Conservation (phyloP, 2,797 vertebrate species). For the Lates japonicus region DNA sequence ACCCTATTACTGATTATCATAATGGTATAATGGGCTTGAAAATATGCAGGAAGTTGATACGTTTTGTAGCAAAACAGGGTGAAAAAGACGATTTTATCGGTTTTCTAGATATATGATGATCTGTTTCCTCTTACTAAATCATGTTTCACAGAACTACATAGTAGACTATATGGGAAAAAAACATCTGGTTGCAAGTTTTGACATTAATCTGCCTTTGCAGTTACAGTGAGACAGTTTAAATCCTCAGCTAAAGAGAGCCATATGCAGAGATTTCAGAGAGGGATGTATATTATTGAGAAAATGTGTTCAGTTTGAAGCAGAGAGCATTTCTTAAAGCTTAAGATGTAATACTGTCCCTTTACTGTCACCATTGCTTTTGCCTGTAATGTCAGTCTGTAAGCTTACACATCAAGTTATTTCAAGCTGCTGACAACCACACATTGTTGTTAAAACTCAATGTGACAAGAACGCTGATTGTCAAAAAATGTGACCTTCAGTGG, state of each 20-base stretch:
- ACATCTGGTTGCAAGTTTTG: conserved; percentile 47
- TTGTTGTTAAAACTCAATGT: conserved; percentile 35
- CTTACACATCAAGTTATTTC: conserved; percentile 36
- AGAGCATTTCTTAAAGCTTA: conserved; percentile 19
- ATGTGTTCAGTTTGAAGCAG: conserved; percentile 16
- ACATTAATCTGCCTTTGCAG: conserved; percentile 59
- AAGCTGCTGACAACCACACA: conserved; percentile 38
- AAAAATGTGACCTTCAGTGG: conserved; percentile 42
- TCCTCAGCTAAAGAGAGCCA: conserved; percentile 38
- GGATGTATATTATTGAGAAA: conserved; percentile 27
- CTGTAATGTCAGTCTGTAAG: conserved; percentile 25
- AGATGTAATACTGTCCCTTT: conserved; percentile 26
- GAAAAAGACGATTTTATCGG: neutral
- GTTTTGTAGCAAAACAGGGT: neutral
- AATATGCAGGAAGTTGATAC: conserved; percentile 26
- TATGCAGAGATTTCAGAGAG: conserved; percentile 20
- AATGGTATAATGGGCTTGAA: neutral
- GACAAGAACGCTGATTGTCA: conserved; percentile 38
- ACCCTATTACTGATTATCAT: conserved; percentile 16
- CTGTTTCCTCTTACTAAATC: neutral
- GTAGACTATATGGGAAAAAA: conserved; percentile 33
- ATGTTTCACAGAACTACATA: conserved; percentile 23
- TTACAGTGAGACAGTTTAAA: conserved; percentile 53
- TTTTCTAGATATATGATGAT: conserved; percentile 11
- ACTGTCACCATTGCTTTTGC: conserved; percentile 46